Conservation (phyloP, 2,797 vertebrate species). For the Pipistrellus pipistrellus region DNA sequence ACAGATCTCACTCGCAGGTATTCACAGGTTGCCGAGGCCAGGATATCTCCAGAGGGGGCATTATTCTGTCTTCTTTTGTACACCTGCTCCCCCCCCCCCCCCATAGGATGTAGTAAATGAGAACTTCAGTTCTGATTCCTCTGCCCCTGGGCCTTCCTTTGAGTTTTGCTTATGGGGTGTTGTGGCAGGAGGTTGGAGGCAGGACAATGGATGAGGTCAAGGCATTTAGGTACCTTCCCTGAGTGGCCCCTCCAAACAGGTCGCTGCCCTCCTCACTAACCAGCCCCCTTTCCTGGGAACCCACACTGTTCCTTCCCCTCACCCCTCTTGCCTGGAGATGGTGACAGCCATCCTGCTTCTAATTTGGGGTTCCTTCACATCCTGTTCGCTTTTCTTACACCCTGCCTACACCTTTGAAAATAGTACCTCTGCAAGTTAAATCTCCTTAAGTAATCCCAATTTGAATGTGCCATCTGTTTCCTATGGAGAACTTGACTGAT, state of each 20-base stretch:
- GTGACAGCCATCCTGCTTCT: neutral
- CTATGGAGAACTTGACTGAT: conserved; percentile 36
- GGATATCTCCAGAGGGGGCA: neutral
- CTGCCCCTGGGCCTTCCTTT: neutral
- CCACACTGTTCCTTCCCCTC: neutral
- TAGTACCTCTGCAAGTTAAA: conserved; percentile 12
- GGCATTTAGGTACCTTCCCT: fast-evolving
- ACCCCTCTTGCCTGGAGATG: neutral
- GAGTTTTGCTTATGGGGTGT: neutral
- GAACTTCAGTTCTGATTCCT: neutral
- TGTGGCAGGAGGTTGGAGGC: neutral
- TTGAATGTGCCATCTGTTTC: conserved; percentile 58
- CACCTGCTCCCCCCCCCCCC: neutral
- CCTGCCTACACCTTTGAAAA: conserved; percentile 63
- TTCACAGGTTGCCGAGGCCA: neutral
- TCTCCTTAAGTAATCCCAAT: conserved; percentile 51
- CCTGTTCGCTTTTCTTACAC: neutral
- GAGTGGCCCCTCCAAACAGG: neutral
- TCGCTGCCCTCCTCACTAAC: too few relatives aligned
- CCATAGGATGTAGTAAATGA: neutral
- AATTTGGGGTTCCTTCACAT: neutral
- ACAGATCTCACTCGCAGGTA: neutral
- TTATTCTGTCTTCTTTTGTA: fast-evolving
- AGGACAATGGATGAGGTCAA: neutral
- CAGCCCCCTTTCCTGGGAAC: neutral